Conservation (phyloP, 2,113 vertebrate species). For the Pomatostomus ruficeps region DNA sequence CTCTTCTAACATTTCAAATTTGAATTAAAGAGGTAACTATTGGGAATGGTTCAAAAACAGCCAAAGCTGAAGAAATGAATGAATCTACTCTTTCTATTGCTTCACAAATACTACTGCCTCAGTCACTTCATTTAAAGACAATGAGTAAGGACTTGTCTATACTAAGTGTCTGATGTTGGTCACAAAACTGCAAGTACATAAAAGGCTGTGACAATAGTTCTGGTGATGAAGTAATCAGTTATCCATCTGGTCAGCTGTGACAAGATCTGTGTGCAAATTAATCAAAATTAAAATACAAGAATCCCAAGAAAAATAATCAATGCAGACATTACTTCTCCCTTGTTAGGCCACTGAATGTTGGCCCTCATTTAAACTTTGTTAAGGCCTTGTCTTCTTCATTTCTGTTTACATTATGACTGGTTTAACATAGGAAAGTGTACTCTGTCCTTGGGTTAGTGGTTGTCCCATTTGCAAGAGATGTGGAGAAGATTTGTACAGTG, state of each 20-base stretch:
- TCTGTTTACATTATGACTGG: neutral
- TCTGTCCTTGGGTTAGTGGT: neutral
- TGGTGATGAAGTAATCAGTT: neutral
- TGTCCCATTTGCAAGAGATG: neutral
- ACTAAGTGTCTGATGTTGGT: neutral
- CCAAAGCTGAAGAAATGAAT: neutral
- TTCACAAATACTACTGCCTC: neutral
- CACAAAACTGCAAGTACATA: neutral
- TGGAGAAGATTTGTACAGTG: neutral
- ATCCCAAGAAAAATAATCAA: neutral
- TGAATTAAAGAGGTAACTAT: conserved; percentile 30
- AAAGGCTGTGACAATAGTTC: neutral
- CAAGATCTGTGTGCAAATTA: neutral
- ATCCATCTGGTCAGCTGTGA: neutral
- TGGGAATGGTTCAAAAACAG: neutral
- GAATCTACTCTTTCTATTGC: neutral
- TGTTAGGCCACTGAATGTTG: neutral
- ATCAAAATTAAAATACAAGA: neutral
- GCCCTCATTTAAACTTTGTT: neutral
- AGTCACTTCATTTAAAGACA: neutral
- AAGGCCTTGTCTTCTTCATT: neutral
- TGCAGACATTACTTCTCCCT: neutral
- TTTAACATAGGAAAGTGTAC: neutral
- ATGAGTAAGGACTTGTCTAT: neutral
- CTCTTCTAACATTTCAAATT: conserved; percentile 45